A percentile compares a stretch with the other conserved stretches of the same genome.
Conservation (phyloP, 2,888 invertebrate species). For the Drosophila algonquin region DNA sequence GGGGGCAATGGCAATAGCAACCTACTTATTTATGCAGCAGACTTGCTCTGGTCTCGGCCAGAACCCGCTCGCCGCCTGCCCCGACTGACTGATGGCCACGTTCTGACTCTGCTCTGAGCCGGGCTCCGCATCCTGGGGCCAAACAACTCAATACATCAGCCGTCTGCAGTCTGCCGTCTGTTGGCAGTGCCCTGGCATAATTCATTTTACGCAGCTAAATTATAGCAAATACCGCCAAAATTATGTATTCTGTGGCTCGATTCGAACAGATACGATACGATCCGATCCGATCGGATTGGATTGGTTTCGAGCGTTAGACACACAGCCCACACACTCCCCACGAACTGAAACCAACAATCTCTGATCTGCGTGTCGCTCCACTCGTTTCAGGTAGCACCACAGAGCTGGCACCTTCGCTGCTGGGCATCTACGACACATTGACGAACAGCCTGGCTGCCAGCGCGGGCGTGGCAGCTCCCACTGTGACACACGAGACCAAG, state of each 20-base stretch:
- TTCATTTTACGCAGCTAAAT: constrained; percentile 70
- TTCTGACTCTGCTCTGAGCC: constrained; percentile 30
- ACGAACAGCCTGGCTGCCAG: constrained; percentile 83
- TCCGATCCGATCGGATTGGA: constrained; percentile 15
- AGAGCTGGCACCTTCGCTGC: constrained; percentile 93
- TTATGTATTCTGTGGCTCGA: constrained; percentile 51
- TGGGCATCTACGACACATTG: constrained; percentile 94
- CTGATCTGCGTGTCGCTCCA: no score
- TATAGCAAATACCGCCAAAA: constrained; percentile 68
- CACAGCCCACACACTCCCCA: constrained; percentile 20
- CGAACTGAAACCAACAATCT: no score
- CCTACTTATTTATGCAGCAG: constrained; percentile 72
- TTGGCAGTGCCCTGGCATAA: constrained; percentile 53
- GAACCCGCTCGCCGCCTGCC: constrained; percentile 18
- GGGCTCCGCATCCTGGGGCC: constrained; percentile 60
- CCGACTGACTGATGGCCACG: constrained; percentile 64
- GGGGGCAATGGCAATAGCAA: constrained; percentile 46
- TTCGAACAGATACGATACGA: constrained; percentile 31
- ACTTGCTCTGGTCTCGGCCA: constrained; percentile 31
- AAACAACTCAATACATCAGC: constrained; percentile 77
- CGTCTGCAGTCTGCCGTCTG: background rate
- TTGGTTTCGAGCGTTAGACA: constrained; percentile 33
- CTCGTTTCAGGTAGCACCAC: constrained; percentile 91
- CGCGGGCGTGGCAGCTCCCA: constrained; percentile 13
- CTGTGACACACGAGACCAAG: constrained; percentile 39